phyloP scores from a whole-genome alignment of 2,888 invertebrate genomes.

The Melipona beecheii region DNA sequence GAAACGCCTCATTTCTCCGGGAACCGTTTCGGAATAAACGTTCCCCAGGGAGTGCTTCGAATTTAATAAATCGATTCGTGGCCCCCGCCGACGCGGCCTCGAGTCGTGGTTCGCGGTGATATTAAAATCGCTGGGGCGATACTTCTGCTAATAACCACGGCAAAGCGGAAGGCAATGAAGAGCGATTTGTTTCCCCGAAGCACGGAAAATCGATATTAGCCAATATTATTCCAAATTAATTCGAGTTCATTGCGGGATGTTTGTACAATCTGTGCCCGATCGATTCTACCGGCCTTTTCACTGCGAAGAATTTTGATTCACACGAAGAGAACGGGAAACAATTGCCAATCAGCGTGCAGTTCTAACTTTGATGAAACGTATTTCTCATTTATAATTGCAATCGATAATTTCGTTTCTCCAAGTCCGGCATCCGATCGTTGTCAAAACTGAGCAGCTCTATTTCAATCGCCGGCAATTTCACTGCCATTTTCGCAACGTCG shows the following conservation, averaged over 20 bases:
- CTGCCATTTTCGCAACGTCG: too few species aligned
- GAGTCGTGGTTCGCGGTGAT: constrained; percentile 40
- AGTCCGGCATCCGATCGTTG: too few species aligned
- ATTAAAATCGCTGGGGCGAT: constrained; percentile 40
- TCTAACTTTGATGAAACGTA: too few species aligned
- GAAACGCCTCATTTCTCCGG: constrained; percentile 44
- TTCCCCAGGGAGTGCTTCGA: constrained; percentile 29
- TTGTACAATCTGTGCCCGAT: neutral
- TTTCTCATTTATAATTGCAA: too few species aligned
- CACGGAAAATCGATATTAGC: constrained; percentile 4
- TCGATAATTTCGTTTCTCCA: too few species aligned
- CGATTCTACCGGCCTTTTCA: neutral
- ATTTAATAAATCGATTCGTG: constrained; percentile 54
- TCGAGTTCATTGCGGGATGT: neutral
- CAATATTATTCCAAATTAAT: neutral
- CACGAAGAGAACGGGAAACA: too few species aligned
- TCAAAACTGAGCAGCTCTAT: too few species aligned
- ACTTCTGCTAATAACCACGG: constrained; percentile 11
- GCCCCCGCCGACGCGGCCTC: neutral
- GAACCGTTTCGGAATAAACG: constrained; percentile 35
- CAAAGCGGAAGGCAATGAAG: neutral
- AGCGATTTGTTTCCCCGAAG: constrained; percentile 12
- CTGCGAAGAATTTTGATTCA: too few species aligned
- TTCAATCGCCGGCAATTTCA: too few species aligned
- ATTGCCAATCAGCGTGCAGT: too few species aligned